Percentiles rank a stretch among this genome's conserved stretches.
These are phyloP conservation scores for Acrocera orbiculus DNA, from an alignment of 2,888 invertebrate genomes.

Conservation along the genomic window DNA sequence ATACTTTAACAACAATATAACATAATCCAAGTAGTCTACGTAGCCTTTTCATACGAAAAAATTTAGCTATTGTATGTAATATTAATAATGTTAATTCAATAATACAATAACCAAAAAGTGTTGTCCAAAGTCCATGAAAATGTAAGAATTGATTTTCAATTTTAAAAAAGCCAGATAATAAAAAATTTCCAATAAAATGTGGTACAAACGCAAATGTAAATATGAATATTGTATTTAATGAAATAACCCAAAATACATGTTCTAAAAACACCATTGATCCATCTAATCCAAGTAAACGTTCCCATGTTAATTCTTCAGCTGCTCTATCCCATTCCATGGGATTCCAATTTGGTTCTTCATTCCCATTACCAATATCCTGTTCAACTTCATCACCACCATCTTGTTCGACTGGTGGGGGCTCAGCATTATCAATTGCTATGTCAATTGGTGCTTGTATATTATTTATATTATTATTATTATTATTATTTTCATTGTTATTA, in stretches of 20 bases:
- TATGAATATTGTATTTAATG: slow-evolving; percentile 90
- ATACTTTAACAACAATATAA: slow-evolving; percentile 67
- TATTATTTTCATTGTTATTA: slow-evolving; percentile 16
- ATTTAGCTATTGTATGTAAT: slow-evolving; percentile 65
- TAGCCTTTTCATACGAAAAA: slow-evolving; percentile 62
- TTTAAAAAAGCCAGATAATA: slow-evolving; percentile 42
- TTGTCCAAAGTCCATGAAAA: slow-evolving; percentile 84
- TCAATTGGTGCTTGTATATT: slow-evolving; percentile 21
- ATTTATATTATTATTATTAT: slow-evolving; percentile 34
- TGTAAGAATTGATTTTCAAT: slow-evolving; percentile 43
- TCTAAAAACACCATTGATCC: slow-evolving; percentile 94
- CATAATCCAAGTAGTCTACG: slow-evolving; percentile 79
- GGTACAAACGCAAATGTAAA: slow-evolving; percentile 94
- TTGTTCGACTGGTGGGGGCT: slow-evolving; percentile 23
- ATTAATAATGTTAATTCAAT: slow-evolving; percentile 69
- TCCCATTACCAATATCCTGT: slow-evolving; percentile 36
- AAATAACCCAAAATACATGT: slow-evolving; percentile 98
- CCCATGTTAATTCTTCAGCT: slow-evolving; percentile 97
- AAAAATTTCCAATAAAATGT: slow-evolving; percentile 82
- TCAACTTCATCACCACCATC: slow-evolving; percentile 28
- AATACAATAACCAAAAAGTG: slow-evolving; percentile 82
- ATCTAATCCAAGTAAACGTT: slow-evolving; percentile 84
- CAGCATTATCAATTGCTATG: slow-evolving; percentile 24
- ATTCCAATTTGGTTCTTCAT: slow-evolving; percentile 87
- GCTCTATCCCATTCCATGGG: slow-evolving; percentile 98